Percentiles rank a stretch among this genome's conserved stretches.
phyloP scores from a whole-genome alignment of 2,797 vertebrate species.

The Acanthopagrus latus region DNA sequence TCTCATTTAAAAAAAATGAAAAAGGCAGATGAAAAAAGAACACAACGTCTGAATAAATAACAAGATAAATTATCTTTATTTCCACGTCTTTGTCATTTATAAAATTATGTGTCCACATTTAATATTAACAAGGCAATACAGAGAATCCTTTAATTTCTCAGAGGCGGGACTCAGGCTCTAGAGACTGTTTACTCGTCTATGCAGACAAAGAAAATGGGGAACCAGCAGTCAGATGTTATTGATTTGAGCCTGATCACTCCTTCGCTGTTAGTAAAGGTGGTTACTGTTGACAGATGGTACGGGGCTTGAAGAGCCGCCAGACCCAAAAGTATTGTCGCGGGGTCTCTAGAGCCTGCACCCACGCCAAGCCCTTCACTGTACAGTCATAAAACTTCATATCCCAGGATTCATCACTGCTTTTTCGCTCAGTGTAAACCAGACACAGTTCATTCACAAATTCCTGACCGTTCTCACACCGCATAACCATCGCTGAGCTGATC shows the following conservation, averaged over 20 bases:
- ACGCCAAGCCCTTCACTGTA: conserved; percentile 80
- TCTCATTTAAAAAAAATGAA: not conserved
- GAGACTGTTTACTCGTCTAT: conserved; percentile 61
- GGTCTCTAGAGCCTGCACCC: conserved; percentile 80
- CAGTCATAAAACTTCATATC: conserved; percentile 80
- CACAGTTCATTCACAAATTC: conserved; percentile 72
- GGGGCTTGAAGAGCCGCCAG: conserved; percentile 21
- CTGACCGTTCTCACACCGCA: conserved; percentile 73
- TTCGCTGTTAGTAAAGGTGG: conserved; percentile 7
- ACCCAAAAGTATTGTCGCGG: conserved; percentile 34
- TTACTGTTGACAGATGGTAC: not conserved
- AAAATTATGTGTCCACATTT: conserved; percentile 89
- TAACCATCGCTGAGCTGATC: conserved; percentile 71
- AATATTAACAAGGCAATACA: conserved; percentile 89
- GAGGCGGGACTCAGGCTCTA: conserved; percentile 80
- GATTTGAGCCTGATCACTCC: conserved; percentile 30
- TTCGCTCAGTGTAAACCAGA: conserved; percentile 83
- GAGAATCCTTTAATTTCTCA: conserved; percentile 83
- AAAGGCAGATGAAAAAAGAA: conserved; percentile 15
- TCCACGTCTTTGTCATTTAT: conserved; percentile 87
- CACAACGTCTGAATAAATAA: conserved; percentile 83
- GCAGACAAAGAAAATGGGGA: conserved; percentile 30
- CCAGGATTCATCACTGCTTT: conserved; percentile 78
- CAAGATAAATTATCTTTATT: conserved; percentile 92
- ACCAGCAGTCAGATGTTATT: conserved; percentile 10